Evolutionary conservation across 1,140 invertebrate genomes (phyloP), one percentile per base, ranked within the genome.

Genomic region (Drosophila tropicalis): DNA sequence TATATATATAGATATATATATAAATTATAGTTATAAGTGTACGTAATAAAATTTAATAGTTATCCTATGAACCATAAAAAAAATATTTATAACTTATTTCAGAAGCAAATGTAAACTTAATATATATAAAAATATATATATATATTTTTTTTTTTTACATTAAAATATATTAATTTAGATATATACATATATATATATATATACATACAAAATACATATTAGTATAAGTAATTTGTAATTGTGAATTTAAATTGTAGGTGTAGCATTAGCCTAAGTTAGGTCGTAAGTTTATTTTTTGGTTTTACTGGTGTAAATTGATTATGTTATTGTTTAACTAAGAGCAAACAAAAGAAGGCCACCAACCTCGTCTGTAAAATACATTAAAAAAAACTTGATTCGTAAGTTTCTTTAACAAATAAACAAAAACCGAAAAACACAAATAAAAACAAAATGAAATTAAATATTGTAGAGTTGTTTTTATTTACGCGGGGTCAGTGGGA

Each of bases 311-410:
- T 87, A 87, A 77, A 87, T 82, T 85, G 70, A 87, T 74, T 87
- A 87, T 81, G 84, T 87, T 87, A 87, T 79, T 87, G 86, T 87
- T 87, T 87, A 51, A 87, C 79, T 89, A 87, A 86, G 75, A 64
- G 68, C 34, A 68, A 54, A 66, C 57, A 67, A 71, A 82, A 51
- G 41, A 10, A 62, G 62, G 62, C 55, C 39, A 47, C 47, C 68
- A 65, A 67, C 75, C 83, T 75, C 79, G 76, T 83, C 80, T 87
- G 83, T 87, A 87, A 87, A 83, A 86, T 83, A 79, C 55, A 87
- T 79, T 71, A 80, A 63, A 87, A 29, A 83, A 51, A 51, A 22
- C 79, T 72, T 75, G 70, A 86, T 86, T 86, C 67, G 63, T 83
- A 87, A 89, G 72, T 83, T 87, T 87, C 76, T 89, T 89, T 83